A percentile compares a stretch with the other conserved stretches of the same genome.
Evolutionary conservation across 2,113 vertebrate species (phyloP).

Genomic region (Corapipo altera): DNA sequence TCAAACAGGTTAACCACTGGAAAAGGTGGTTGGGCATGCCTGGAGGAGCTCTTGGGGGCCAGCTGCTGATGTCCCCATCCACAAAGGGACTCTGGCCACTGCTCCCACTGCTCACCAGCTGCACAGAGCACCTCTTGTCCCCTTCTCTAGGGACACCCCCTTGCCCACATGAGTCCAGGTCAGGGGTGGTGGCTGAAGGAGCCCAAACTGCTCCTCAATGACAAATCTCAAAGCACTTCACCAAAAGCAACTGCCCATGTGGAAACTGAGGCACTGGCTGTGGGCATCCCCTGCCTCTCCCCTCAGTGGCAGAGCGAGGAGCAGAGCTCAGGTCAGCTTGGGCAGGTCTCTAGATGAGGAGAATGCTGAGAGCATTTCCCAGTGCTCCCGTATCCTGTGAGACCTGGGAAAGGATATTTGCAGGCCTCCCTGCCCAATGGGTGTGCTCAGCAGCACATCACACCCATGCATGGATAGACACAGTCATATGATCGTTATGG

Average conservation of each 20-base stretch:
- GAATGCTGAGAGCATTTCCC: background rate
- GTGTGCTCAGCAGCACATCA: background rate
- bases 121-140: background rate
- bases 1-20: background rate
- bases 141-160: background rate
- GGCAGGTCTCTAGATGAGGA: background rate
- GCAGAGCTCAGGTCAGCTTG: background rate
- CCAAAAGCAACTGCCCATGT: background rate
- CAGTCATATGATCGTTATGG: accelerated
- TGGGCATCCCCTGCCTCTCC: background rate
- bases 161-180: background rate
- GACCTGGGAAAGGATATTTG: background rate
- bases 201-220: background rate
- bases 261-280: background rate
- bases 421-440: background rate
- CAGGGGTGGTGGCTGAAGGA: background rate
- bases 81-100: background rate
- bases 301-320: background rate
- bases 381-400: background rate
- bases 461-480: accelerated
- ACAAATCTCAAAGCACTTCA: background rate
- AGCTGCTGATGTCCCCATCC: background rate
- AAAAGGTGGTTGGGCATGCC: background rate
- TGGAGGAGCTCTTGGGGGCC: background rate
- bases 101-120: background rate